These are phyloP conservation scores for Ectemnius continuus DNA, from an alignment of 2,888 invertebrate species.

Conservation along the genomic window DNA sequence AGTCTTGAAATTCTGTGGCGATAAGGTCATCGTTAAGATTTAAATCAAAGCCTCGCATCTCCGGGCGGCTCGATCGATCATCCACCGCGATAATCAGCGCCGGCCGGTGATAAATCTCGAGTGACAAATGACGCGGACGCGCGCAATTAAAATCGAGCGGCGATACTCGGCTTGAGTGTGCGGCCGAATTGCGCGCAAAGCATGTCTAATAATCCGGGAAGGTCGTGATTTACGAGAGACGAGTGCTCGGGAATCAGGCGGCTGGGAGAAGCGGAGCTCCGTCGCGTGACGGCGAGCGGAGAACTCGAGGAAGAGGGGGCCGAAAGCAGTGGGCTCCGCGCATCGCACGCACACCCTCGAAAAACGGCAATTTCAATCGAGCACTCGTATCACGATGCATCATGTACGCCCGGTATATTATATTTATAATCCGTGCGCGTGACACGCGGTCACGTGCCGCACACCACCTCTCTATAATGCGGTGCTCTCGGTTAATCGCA, in stretches of 20 bases:
- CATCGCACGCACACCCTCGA: constrained; percentile 19
- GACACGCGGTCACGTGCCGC: constrained; percentile 75
- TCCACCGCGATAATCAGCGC: constrained; percentile 26
- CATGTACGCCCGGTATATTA: constrained; percentile 67
- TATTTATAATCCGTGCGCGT: constrained; percentile 77
- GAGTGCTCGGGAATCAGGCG: constrained; percentile 12
- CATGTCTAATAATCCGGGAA: constrained; percentile 52
- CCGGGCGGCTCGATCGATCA: constrained; percentile 27
- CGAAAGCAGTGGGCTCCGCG: neutral
- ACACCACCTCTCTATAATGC: constrained; percentile 41
- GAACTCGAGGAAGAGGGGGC: constrained; percentile 8
- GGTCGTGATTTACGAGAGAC: constrained; percentile 55
- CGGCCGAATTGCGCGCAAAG: constrained; percentile 20
- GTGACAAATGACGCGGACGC: constrained; percentile 3
- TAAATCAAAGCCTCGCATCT: constrained; percentile 46
- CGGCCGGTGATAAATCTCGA: constrained; percentile 3
- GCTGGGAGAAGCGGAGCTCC: constrained; percentile 13
- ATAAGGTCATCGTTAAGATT: constrained; percentile 34
- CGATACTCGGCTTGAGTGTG: constrained; percentile 10
- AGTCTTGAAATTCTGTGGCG: constrained; percentile 12
- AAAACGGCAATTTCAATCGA: constrained; percentile 47
- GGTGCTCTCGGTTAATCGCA: constrained; percentile 68
- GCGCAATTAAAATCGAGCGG: constrained; percentile 19
- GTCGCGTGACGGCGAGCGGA: neutral
- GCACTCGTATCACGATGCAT: constrained; percentile 54